Evolutionary conservation across 2,888 invertebrate genomes (phyloP), one percentile per base, ranked within the genome.

Genomic region (Meiosimyza platycephala): DNA sequence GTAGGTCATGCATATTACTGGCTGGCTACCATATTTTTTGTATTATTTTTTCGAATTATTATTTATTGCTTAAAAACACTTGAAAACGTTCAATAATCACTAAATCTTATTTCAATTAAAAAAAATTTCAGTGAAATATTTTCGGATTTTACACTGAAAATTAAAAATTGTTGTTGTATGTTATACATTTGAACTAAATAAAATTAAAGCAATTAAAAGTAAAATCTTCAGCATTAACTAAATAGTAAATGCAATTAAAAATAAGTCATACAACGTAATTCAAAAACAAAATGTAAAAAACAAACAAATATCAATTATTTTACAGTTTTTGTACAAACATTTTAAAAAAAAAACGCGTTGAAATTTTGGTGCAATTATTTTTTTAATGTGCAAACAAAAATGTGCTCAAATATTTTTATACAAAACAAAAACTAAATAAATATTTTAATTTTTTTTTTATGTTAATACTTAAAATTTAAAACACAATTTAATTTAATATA

Each of bases 331-430:
- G 68, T 59, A 68, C 59, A 68, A 57, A 59, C 47, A 50, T 57
- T 57, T 64, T 57, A 28, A 47, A 40, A 6, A 40, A 40, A 40
- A 40, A 40, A 68, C 16, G 59, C 59, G 59, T 59, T 59, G 47
- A 28, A 48, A 50, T 13, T 67, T 72, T 68, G 68, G 72, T 72
- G 64, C 71, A 64, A 60, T 74, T 57, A 55, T 63, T 52, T 62
- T 22, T 63, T 57, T 70, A 66, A 71, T 73, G 69, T 72, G 64
- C 69, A 69, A 64, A 72, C 63, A 18, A 16, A 55, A 65, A 51
- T 50, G 55, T 63, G 62, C 60, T 71, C 55, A 62, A 63, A 54
- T 67, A 62, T 28, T 28, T 71, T 70, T 65, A 67, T 67, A 57
- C 40, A 60, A 40, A 48, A 33, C 47, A 47, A 59, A 59, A 59